These are phyloP conservation scores for Malurus melanocephalus DNA, from an alignment of 2,113 vertebrate genomes.

Conservation along the genomic window DNA sequence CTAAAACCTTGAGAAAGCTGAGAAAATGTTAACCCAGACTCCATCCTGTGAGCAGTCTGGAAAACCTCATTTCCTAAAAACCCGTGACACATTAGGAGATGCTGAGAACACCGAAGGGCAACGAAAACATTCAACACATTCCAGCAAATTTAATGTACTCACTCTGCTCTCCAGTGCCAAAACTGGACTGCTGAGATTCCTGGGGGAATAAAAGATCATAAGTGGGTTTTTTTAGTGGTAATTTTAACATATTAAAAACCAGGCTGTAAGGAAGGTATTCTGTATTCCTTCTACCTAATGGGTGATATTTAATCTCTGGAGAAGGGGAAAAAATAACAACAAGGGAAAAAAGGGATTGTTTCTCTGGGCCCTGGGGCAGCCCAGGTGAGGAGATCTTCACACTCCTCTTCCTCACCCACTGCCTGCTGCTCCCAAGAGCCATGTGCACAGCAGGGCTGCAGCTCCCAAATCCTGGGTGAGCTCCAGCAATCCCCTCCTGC, in stretches of 20 bases:
- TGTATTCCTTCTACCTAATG: neutral
- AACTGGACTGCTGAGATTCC: conserved; percentile 86
- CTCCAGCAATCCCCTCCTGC: neutral
- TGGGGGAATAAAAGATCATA: conserved; percentile 57
- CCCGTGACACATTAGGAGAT: neutral
- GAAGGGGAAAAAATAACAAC: neutral
- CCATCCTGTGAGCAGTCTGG: neutral
- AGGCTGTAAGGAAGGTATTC: neutral
- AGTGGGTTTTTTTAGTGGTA: neutral
- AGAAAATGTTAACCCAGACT: neutral
- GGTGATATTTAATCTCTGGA: neutral
- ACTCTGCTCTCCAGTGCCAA: conserved; percentile 88
- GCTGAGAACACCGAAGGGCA: neutral
- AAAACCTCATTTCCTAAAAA: neutral
- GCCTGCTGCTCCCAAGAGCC: neutral
- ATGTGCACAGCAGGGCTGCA: too few species aligned
- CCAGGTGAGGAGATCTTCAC: neutral
- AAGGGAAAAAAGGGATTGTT: too few species aligned
- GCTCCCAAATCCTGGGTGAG: neutral
- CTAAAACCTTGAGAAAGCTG: neutral
- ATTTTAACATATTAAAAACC: neutral
- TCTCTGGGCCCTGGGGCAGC: too few species aligned
- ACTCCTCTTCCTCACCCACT: neutral
- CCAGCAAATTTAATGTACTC: conserved; percentile 72
- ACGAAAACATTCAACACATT: neutral